Evolutionary conservation across 2,888 invertebrate genomes (phyloP).

Genomic region (Noctuana brunneofusca): DNA sequence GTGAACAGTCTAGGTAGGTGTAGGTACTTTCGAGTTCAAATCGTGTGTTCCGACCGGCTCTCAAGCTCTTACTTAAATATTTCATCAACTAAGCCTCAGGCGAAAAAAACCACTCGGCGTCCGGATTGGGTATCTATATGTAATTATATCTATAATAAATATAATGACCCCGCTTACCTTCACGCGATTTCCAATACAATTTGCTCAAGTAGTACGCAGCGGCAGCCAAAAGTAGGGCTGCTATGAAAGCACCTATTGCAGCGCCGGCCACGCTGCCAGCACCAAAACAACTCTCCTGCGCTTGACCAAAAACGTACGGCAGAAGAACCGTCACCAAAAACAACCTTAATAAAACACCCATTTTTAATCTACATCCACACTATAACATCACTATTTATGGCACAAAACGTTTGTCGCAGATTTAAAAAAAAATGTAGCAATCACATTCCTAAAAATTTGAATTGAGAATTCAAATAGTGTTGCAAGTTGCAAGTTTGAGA

Average conservation of each 20-base stretch:
- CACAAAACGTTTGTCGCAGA: conserved; percentile 59
- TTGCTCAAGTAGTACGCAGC: conserved; percentile 83
- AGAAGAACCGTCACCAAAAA: conserved; percentile 72
- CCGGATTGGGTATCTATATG: conserved; percentile 20
- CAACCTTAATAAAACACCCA: conserved; percentile 71
- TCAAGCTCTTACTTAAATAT: conserved; percentile 9
- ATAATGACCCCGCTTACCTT: conserved; percentile 66
- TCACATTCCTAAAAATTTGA: conserved; percentile 72
- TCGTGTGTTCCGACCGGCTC: conserved; percentile 13
- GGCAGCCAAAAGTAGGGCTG: conserved; percentile 84
- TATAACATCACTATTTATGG: conserved; percentile 74
- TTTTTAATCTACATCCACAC: conserved; percentile 54
- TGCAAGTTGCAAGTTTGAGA: conserved; percentile 48
- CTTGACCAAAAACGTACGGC: conserved; percentile 75
- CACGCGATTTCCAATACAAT: conserved; percentile 84
- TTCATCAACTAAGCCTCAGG: conserved; percentile 25
- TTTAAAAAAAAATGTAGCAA: conserved; percentile 40
- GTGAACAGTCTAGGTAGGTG: not conserved
- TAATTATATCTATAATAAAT: conserved; percentile 4
- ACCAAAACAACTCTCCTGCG: conserved; percentile 83
- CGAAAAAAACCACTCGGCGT: conserved; percentile 31
- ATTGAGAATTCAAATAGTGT: conserved; percentile 50
- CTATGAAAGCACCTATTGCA: conserved; percentile 87
- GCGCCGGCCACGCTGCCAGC: conserved; percentile 88
- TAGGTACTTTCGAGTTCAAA: conserved; percentile 32